Evolutionary conservation across 1,140 invertebrate species (phyloP).

Genomic region (Lepidurus packardi): DNA sequence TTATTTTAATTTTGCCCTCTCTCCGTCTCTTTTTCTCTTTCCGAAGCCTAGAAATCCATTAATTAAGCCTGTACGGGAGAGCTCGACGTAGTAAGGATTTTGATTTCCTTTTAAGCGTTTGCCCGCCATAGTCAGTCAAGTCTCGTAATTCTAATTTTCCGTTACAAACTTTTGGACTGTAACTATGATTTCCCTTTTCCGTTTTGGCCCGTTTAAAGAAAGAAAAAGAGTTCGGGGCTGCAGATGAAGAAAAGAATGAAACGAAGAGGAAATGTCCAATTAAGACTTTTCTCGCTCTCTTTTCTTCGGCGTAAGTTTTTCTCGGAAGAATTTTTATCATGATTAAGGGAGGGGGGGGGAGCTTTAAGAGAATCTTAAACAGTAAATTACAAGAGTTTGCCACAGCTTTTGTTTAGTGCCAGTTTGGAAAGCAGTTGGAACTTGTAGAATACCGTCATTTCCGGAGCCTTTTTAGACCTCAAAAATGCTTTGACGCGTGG

Average conservation of each 20-base stretch:
- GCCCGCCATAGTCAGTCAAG: neutral
- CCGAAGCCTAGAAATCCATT: too few relatives aligned
- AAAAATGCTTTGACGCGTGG: conserved; percentile 7
- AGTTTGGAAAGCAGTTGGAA: conserved; percentile 7
- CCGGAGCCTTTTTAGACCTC: neutral
- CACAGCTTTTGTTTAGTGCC: neutral
- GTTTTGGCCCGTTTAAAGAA: neutral
- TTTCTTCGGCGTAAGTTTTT: neutral
- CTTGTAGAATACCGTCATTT: neutral
- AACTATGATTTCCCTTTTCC: conserved; percentile 16
- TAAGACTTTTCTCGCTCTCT: neutral
- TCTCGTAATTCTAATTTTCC: neutral
- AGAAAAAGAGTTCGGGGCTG: neutral
- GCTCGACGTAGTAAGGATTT: too few relatives aligned
- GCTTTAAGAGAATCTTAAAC: too few relatives aligned
- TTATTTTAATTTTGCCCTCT: neutral
- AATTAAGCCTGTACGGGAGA: too few relatives aligned
- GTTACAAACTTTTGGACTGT: neutral
- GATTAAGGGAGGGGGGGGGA: neutral
- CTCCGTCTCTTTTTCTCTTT: too few relatives aligned
- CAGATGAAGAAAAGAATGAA: neutral
- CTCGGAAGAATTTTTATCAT: neutral
- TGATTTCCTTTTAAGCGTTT: too few relatives aligned
- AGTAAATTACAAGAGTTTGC: too few relatives aligned
- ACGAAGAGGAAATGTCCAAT: conserved; percentile 15